Base-by-base conservation (phyloP, 1,140 invertebrate species). In the Cotesia chilonis region DNA sequence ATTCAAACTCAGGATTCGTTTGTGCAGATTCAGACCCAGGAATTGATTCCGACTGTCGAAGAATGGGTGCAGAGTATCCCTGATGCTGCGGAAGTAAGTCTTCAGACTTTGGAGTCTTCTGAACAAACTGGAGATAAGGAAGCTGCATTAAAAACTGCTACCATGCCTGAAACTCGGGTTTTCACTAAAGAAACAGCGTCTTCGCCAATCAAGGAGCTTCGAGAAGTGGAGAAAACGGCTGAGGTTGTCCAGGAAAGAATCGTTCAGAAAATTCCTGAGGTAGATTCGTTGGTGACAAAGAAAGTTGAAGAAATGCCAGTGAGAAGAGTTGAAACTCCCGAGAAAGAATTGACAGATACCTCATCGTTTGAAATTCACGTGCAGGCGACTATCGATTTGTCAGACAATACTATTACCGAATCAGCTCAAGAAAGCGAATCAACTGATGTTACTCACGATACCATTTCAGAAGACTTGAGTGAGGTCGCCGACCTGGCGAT, bases 361-460 rank as follows among this genome's bases (percentile, higher is more conserved):
- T 47, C 78, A 20, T 83, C 80, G 0, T 81, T 80, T 41, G 83
- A 86, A 71, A 84, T 87, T 28, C 82, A 79, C 37, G 77, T 87
- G n/a, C 75, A 81, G 63, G 83, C 86, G 0, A 87, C 81, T 1
- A 79, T 87, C 36, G 81, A 87, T 75, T 28, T 87, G 37, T 77
- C 79, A 0, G 80, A 73, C 36, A 83, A 79, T 41, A 75, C 78
- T 28, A 80, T 80, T 0, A 74, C 80, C 7, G 80, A 84, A 47
- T 79, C 74, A 64, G 59, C 63, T 47, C 28, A 54, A 55, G 61
- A 36, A 10, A 74, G 72, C 9, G 75, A 67, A 41, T 68, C 77
- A 61, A 77, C 72, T 4, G 76, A 80, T 20, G 66, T 63, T 6
- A 78, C 81, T 20, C 76, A 74, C 51, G 79, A 84, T 55, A 76